Evolutionary conservation across 1,140 invertebrate genomes (phyloP), one percentile per base, ranked within the genome.

Genomic region (Diorhabda elongata): DNA sequence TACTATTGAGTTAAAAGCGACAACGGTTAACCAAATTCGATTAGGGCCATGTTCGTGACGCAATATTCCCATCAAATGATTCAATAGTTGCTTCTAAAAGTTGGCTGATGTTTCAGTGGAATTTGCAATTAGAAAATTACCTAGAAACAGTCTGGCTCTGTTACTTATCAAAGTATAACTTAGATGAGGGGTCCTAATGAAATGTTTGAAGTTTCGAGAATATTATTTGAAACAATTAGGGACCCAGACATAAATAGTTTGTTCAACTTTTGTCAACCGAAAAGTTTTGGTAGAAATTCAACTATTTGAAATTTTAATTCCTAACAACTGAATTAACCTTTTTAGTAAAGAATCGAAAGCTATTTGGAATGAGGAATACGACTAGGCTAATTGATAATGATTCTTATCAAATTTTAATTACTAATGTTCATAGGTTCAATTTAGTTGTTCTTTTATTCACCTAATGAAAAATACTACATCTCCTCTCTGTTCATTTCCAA

Each of bases 1-100:
- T 52, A 52, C 47, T 52, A 52, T n/a, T 52, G 6, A 52, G 47
- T 4, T 52, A 8, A 26, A 52, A 52, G 47, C 47, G 47, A 52
- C 47, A 52, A 52, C 47, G 47, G 47, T 52, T 52, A 52, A 52
- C 47, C 47, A 52, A 52, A 52, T 52, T 52, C n/a, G 47, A 52
- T 52, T 52, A 52, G 47, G 47, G 47, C 47, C 47, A 6, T 52
- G 47, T 3, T 8, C 6, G 6, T 52, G 47, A n/a, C 6, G n/a
- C 47, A 8, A n/a, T 52, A 52, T 52, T 52, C 6, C 47, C 47
- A 52, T 52, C 47, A n/a, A 52, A 52, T 52, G 47, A 52, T 52
- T 52, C 47, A 52, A 52, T 52, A 52, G 47, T 52, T 52, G 47
- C n/a, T 52, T 52, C 47, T 52, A n/a, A 52, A 52, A 52, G 47